Evolutionary conservation across 1,140 invertebrate species (phyloP).

Genomic region (Trinorchestia longiramus): DNA sequence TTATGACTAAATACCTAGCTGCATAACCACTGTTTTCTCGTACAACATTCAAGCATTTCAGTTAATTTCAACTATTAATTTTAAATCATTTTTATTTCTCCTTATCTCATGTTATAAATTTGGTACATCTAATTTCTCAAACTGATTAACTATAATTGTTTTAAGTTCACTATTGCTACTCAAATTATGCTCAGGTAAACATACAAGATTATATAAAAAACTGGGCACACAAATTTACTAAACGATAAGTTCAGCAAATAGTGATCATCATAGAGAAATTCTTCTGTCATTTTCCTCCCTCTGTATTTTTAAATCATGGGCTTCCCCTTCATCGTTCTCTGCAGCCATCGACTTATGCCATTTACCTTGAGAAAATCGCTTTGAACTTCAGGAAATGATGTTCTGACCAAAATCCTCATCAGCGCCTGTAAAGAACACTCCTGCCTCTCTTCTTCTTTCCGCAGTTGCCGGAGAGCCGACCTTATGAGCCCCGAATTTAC

Average conservation of each 20-base stretch:
- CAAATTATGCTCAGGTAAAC: neutral
- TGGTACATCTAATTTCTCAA: neutral
- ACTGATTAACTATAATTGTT: neutral
- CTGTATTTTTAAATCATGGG: neutral
- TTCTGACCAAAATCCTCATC: neutral
- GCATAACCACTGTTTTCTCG: neutral
- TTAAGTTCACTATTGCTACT: neutral
- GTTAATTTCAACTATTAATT: neutral
- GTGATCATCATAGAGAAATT: neutral
- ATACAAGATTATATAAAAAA: neutral
- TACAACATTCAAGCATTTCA: neutral
- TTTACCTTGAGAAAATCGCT: neutral
- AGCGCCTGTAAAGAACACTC: neutral
- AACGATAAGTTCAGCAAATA: neutral
- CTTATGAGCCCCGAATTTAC: constrained; percentile 6
- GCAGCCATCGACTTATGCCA: neutral
- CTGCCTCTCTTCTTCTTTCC: neutral
- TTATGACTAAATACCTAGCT: neutral
- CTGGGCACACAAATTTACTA: neutral
- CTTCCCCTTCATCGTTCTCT: neutral
- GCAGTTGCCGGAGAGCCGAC: neutral
- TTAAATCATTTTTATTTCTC: neutral
- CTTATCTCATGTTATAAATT: neutral
- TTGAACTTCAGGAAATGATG: neutral
- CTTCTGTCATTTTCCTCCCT: neutral